Conservation (phyloP, 1,140 invertebrate genomes). For the Bombus turneri region DNA sequence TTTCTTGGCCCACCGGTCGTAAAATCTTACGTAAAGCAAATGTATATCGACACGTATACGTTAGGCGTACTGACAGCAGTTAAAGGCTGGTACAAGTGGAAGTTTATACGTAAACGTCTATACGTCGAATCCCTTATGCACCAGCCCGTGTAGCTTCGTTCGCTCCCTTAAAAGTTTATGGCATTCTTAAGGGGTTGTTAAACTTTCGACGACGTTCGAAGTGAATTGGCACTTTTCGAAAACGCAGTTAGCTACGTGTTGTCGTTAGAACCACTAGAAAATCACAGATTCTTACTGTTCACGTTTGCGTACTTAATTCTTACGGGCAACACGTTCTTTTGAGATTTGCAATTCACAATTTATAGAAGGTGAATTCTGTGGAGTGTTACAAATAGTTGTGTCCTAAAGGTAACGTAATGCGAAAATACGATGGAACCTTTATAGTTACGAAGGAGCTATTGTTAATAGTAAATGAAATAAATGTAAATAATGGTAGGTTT, state of each 20-base stretch:
- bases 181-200: not conserved
- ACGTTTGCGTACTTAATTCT: too few species aligned
- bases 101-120: not conserved
- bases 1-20: not conserved
- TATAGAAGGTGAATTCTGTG: not conserved
- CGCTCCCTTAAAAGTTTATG: slow-evolving; percentile 16
- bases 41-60: not conserved
- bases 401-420: too few species aligned
- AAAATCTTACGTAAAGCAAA: slow-evolving; percentile 5
- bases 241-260: not conserved
- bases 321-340: not conserved
- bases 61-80: not conserved
- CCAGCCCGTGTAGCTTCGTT: not conserved
- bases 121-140: not conserved
- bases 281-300: too few species aligned
- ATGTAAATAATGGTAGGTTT: too few species aligned
- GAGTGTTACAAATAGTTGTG: not conserved
- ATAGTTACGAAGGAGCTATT: not conserved
- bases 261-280: not conserved
- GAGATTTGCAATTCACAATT: not conserved
- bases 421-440: not conserved
- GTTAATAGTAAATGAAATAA: not conserved
- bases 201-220: not conserved
- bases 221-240: not conserved
- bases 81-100: not conserved